A percentile compares a stretch with the other conserved stretches of the same genome.
phyloP scores from a whole-genome alignment of 2,888 invertebrate genomes.

The Chrysodeixis includens region DNA sequence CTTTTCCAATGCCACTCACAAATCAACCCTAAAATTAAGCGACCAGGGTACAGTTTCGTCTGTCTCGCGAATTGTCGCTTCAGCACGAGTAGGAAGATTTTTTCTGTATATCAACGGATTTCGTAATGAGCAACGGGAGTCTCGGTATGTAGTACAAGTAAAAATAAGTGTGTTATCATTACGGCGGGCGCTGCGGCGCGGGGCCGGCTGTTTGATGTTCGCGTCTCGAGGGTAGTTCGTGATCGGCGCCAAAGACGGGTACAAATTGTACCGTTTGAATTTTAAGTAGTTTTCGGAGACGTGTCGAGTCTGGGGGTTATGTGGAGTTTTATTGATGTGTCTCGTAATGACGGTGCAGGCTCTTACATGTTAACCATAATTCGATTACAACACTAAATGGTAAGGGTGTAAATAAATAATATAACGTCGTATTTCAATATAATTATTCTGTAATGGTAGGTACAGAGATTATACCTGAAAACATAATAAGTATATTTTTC shows the following conservation, averaged over 20 bases:
- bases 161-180: conserved; percentile 69
- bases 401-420: background rate
- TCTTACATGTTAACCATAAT: background rate
- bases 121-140: conserved; percentile 74
- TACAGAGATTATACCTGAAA: too few species aligned
- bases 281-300: conserved; percentile 37
- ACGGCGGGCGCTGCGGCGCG: conserved; percentile 48
- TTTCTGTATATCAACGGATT: conserved; percentile 67
- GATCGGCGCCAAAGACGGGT: conserved; percentile 18
- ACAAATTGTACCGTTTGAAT: conserved; percentile 36
- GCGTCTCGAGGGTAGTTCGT: conserved; percentile 32
- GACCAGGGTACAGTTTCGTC: conserved; percentile 16
- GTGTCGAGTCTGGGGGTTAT: conserved; percentile 9
- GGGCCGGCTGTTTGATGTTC: conserved; percentile 59
- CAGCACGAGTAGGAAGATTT: conserved; percentile 57
- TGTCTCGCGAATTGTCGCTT: conserved; percentile 21
- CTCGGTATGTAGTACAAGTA: conserved; percentile 58
- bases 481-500: too few species aligned
- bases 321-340: conserved; percentile 23
- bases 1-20: background rate
- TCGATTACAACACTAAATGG: background rate
- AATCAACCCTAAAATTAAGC: background rate
- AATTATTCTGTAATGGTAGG: too few species aligned
- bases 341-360: background rate
- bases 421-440: too few species aligned